Percentiles rank a stretch among this genome's conserved stretches.
phyloP scores from a whole-genome alignment of 2,888 invertebrate species.

The Hydroisotoma schaefferi region DNA sequence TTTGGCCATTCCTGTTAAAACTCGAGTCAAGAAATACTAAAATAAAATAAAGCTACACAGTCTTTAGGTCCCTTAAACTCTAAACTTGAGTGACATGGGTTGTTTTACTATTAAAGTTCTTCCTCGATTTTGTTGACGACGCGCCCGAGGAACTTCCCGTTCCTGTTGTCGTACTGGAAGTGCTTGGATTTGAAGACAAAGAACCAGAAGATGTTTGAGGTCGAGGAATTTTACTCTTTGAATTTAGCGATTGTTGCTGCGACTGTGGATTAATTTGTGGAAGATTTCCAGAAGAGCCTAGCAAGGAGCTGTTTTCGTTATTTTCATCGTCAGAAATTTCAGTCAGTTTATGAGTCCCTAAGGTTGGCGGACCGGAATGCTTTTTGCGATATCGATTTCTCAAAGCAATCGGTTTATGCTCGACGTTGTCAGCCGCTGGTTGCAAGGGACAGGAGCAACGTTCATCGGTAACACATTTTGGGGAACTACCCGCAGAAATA shows the following conservation, averaged over 20 bases:
- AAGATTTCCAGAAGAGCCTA: constrained; percentile 15
- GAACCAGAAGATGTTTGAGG: constrained; percentile 20
- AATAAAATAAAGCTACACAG: background rate
- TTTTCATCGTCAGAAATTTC: constrained; percentile 42
- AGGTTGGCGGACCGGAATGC: constrained; percentile 5
- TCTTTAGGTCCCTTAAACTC: too few relatives aligned
- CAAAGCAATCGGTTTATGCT: constrained; percentile 34
- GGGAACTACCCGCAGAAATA: constrained; percentile 9
- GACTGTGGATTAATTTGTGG: constrained; percentile 14
- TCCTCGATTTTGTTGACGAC: constrained; percentile 16
- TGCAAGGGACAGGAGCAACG: constrained; percentile 21
- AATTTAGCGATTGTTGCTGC: constrained; percentile 15
- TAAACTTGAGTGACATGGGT: constrained; percentile 48
- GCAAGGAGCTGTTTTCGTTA: constrained; percentile 42
- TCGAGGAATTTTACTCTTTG: constrained; percentile 16
- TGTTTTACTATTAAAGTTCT: constrained; percentile 41
- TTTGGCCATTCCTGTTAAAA: too few relatives aligned
- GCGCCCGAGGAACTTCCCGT: too few relatives aligned
- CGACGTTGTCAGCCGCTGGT: constrained; percentile 8
- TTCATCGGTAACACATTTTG: constrained; percentile 28
- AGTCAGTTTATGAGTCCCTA: background rate
- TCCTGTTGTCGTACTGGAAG: too few relatives aligned
- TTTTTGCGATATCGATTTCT: constrained; percentile 41
- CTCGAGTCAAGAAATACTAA: too few relatives aligned
- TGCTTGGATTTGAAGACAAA: constrained; percentile 5